Evolutionary conservation across 2,888 invertebrate species (phyloP).

Genomic region (Tyria jacobaeae): DNA sequence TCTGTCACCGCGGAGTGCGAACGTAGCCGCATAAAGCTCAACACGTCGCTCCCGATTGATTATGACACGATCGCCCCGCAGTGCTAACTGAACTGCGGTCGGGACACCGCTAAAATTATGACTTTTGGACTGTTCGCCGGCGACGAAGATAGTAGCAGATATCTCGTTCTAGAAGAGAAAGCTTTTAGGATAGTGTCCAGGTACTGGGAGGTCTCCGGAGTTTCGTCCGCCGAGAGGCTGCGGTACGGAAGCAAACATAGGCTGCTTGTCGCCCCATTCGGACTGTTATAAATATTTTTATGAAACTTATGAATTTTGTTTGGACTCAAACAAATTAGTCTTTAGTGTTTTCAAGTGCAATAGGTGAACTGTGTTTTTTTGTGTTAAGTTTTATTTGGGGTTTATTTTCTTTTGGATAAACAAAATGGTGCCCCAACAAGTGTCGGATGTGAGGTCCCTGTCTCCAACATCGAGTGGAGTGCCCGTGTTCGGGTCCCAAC

Average conservation of each 20-base stretch:
- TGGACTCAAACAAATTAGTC: conserved; percentile 64
- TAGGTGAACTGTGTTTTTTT: conserved; percentile 83
- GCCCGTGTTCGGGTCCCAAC: conserved; percentile 95
- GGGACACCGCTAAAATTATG: conserved; percentile 84
- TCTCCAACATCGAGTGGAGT: conserved; percentile 88
- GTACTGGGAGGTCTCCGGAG: conserved; percentile 81
- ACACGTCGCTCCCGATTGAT: conserved; percentile 66
- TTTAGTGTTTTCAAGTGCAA: conserved; percentile 78
- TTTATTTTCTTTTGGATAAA: conserved; percentile 70
- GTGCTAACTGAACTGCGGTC: conserved; percentile 79
- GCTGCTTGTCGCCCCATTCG: conserved; percentile 68
- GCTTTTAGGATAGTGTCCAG: conserved; percentile 83
- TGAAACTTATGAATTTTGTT: conserved; percentile 59
- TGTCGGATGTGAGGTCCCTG: conserved; percentile 85
- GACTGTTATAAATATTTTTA: conserved; percentile 72
- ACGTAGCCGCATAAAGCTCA: conserved; percentile 74
- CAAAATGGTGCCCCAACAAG: conserved; percentile 92
- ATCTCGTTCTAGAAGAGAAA: conserved; percentile 79
- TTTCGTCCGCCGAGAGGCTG: conserved; percentile 78
- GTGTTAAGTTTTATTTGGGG: conserved; percentile 66
- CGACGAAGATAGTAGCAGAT: conserved; percentile 82
- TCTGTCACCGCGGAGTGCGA: conserved; percentile 79
- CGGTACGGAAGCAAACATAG: conserved; percentile 72
- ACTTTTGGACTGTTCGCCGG: conserved; percentile 83
- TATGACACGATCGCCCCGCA: conserved; percentile 82